phyloP scores from a whole-genome alignment of 2,113 vertebrate species.

The Lepus americanus region DNA sequence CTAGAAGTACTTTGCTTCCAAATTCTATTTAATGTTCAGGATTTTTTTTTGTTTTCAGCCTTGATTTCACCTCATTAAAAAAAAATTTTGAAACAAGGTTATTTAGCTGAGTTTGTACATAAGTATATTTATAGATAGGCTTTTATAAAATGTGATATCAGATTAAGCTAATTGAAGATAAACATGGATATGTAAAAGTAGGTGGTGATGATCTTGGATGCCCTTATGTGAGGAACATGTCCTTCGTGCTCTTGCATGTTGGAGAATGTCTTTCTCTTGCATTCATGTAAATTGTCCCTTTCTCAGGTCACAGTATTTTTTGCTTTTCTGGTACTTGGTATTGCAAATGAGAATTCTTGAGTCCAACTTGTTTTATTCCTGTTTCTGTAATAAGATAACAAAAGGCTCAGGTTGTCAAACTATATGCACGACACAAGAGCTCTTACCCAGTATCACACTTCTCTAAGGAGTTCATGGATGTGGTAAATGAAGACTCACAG shows the following conservation, averaged over 20 bases:
- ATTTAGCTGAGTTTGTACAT: background rate
- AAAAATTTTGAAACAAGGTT: slow-evolving; percentile 20
- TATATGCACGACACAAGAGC: background rate
- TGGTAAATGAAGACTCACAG: background rate
- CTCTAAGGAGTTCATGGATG: background rate
- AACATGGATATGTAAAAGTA: background rate
- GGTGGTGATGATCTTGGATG: background rate
- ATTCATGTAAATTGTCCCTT: background rate
- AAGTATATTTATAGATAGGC: background rate
- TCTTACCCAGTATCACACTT: background rate
- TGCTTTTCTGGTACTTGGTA: background rate
- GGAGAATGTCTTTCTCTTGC: background rate
- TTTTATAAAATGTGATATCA: background rate
- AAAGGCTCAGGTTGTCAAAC: background rate
- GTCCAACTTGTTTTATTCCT: slow-evolving; percentile 2
- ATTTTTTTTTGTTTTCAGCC: background rate
- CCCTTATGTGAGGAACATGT: background rate
- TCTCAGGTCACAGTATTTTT: background rate
- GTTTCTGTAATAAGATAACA: background rate
- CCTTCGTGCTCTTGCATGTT: background rate
- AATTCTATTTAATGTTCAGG: background rate
- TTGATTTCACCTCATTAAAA: background rate
- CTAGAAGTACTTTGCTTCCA: background rate
- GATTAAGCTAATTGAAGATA: background rate
- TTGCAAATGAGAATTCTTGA: background rate